Evolutionary conservation across 2,888 invertebrate species (phyloP).

Genomic region (Rosalia funebris): DNA sequence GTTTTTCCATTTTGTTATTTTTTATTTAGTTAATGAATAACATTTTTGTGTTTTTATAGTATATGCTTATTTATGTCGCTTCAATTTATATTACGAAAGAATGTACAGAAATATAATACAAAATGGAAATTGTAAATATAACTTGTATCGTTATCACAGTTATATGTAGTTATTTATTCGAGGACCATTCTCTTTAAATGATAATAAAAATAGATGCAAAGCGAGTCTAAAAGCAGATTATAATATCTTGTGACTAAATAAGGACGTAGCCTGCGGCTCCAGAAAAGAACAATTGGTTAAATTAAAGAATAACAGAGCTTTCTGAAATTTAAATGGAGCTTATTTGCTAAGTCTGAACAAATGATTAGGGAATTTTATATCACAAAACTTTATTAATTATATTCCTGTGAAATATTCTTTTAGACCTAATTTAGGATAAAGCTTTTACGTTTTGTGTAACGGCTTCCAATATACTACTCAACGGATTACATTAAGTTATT

Average conservation of each 20-base stretch:
- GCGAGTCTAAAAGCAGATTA: slow-evolving; percentile 9
- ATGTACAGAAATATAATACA: too few relatives aligned
- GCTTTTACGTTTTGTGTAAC: too few relatives aligned
- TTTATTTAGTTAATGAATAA: too few relatives aligned
- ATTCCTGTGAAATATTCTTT: neutral
- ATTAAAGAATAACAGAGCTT: slow-evolving; percentile 49
- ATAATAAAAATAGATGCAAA: neutral
- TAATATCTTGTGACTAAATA: slow-evolving; percentile 1
- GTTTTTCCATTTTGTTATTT: too few relatives aligned
- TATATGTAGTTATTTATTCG: neutral
- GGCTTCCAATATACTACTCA: too few relatives aligned
- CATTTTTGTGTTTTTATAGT: too few relatives aligned
- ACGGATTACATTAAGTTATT: too few relatives aligned
- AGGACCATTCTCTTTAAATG: too few relatives aligned
- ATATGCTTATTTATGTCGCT: too few relatives aligned
- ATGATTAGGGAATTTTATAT: slow-evolving; percentile 39
- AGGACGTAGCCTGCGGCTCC: slow-evolving; percentile 27
- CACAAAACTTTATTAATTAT: slow-evolving; percentile 35
- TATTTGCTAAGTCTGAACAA: slow-evolving; percentile 41
- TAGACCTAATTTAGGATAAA: neutral
- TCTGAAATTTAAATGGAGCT: slow-evolving; percentile 42
- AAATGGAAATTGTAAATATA: too few relatives aligned
- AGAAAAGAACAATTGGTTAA: slow-evolving; percentile 48
- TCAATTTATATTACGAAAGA: too few relatives aligned
- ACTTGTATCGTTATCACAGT: too few relatives aligned